These are phyloP conservation scores for Sycophaga agraensis DNA, from an alignment of 1,140 invertebrate species.

Conservation along the genomic window DNA sequence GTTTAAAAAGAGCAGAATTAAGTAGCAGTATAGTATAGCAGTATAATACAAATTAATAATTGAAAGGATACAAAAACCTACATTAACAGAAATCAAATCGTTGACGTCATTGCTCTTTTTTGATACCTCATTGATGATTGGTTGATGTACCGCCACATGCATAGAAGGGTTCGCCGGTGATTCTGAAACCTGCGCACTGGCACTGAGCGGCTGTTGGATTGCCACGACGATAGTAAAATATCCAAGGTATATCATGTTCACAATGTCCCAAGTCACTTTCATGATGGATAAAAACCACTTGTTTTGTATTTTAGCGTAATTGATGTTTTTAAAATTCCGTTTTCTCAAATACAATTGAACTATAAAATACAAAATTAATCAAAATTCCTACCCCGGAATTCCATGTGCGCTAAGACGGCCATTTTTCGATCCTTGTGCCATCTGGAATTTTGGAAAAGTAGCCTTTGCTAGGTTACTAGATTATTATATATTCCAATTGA, in stretches of 20 bases:
- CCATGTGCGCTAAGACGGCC: neutral
- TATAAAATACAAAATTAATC: no score
- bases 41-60: no score
- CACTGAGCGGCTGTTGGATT: neutral
- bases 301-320: no score
- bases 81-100: constrained; percentile 31
- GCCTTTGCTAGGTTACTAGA: no score
- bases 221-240: constrained; percentile 2
- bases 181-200: neutral
- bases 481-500: no score
- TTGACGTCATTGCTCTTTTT: neutral
- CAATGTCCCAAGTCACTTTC: neutral
- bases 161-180: constrained; percentile 1
- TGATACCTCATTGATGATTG: constrained; percentile 15
- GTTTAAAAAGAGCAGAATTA: no score
- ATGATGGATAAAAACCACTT: neutral
- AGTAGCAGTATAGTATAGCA: no score
- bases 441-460: constrained; percentile 14
- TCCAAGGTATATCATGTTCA: neutral
- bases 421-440: constrained; percentile 24
- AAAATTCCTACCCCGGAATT: neutral
- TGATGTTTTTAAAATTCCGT: no score
- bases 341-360: no score
- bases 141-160: constrained; percentile 30
- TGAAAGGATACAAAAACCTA: constrained; percentile 43